phyloP scores from a whole-genome alignment of 2,113 vertebrate genomes.

The Otis tarda region DNA sequence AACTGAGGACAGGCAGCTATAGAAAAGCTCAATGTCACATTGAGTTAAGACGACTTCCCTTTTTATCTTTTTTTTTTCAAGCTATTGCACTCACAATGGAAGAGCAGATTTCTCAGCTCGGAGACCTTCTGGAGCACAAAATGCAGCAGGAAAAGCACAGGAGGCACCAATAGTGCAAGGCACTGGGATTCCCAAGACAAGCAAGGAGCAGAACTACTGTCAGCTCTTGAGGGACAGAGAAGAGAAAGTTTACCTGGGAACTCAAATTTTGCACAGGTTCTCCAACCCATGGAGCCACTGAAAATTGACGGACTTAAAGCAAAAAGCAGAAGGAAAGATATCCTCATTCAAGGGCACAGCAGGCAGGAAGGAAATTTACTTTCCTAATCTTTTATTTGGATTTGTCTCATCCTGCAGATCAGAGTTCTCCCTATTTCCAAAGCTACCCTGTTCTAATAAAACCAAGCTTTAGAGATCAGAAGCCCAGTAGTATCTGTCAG shows the following conservation, averaged over 20 bases:
- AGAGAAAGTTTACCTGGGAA: background rate
- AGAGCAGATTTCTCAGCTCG: background rate
- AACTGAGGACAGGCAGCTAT: background rate
- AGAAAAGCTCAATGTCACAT: background rate
- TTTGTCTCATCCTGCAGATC: background rate
- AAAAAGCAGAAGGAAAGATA: background rate
- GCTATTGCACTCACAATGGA: background rate
- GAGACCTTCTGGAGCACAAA: background rate
- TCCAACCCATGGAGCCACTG: background rate
- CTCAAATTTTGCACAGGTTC: background rate
- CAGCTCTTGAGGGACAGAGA: background rate
- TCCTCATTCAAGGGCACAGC: background rate
- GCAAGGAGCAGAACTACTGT: background rate
- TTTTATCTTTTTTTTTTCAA: background rate
- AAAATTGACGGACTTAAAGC: background rate
- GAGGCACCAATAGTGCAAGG: background rate
- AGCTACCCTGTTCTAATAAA: background rate
- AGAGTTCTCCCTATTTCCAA: background rate
- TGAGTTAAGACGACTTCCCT: background rate
- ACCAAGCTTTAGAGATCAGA: background rate
- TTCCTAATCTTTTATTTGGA: background rate
- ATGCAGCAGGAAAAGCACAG: background rate
- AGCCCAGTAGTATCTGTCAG: background rate
- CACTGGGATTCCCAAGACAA: background rate
- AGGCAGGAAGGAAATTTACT: background rate